These are phyloP conservation scores for Hemicordylus capensis DNA, from an alignment of 2,113 vertebrate genomes.

Conservation along the genomic window DNA sequence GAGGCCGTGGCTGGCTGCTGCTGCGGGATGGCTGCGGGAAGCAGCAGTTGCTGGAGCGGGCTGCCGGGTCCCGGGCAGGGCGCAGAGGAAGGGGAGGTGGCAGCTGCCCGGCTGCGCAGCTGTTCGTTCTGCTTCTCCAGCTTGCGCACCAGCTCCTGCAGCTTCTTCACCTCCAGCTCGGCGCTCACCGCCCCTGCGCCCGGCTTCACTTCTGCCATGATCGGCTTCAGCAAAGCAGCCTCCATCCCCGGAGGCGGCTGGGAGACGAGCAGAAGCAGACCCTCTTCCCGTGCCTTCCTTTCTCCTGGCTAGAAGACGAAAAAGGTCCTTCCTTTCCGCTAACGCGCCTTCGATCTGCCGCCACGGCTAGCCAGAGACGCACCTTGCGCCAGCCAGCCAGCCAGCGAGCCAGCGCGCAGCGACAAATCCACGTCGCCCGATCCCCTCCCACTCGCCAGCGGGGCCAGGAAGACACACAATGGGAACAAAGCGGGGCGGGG, in stretches of 20 bases:
- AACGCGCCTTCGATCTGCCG: background rate
- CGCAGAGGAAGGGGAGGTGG: slow-evolving; percentile 67
- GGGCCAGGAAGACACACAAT: slow-evolving; percentile 55
- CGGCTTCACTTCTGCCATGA: slow-evolving; percentile 81
- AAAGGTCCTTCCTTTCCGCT: no score
- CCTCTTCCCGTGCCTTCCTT: background rate
- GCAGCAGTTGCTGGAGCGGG: slow-evolving; percentile 50
- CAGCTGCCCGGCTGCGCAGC: slow-evolving; percentile 84
- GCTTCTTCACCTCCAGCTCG: slow-evolving; percentile 95
- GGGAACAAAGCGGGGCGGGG: slow-evolving; percentile 79
- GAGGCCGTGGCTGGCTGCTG: slow-evolving; percentile 27
- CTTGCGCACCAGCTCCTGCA: slow-evolving; percentile 93
- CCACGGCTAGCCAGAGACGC: background rate
- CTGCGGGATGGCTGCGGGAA: slow-evolving; percentile 45
- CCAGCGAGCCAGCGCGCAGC: background rate
- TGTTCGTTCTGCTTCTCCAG: slow-evolving; percentile 94
- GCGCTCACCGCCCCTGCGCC: slow-evolving; percentile 80
- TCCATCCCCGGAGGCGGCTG: slow-evolving; percentile 58
- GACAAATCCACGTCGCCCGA: background rate
- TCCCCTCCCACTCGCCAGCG: slow-evolving; percentile 39
- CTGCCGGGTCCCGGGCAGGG: slow-evolving; percentile 64
- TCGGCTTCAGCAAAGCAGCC: slow-evolving; percentile 75
- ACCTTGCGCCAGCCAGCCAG: slow-evolving; percentile 22
- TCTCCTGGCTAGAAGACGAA: no score
- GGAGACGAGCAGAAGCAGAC: no score